Evolutionary conservation across 2,113 vertebrate genomes (phyloP).

Genomic region (Mesitornis unicolor): DNA sequence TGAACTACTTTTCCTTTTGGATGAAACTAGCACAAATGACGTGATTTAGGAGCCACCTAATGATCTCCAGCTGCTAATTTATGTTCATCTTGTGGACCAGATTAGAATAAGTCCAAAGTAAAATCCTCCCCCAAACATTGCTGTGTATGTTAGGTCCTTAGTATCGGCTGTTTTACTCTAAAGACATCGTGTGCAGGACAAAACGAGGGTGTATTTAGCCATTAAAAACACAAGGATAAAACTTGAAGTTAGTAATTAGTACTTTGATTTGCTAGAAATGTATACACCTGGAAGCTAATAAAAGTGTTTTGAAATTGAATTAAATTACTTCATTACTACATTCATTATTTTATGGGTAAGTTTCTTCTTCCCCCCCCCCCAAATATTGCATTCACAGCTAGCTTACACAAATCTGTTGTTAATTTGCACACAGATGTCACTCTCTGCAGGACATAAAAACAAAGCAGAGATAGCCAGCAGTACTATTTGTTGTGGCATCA

Average conservation of each 20-base stretch:
- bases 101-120: neutral
- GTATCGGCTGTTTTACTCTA: neutral
- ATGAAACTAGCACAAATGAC: neutral
- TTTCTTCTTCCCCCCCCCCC: neutral
- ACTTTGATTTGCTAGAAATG: neutral
- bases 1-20: neutral
- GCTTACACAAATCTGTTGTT: constrained; percentile 76
- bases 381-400: constrained; percentile 61
- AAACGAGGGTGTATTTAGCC: neutral
- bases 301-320: constrained; percentile 24
- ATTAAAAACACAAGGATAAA: neutral
- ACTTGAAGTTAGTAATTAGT: neutral
- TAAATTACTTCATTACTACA: constrained; percentile 45
- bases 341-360: constrained; percentile 24
- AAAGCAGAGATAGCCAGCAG: constrained; percentile 74
- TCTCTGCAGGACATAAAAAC: constrained; percentile 77
- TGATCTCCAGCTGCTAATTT: neutral
- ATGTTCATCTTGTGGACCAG: neutral
- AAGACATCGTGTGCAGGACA: neutral
- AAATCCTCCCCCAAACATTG: neutral
- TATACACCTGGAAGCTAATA: constrained; percentile 24
- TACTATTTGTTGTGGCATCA: constrained; percentile 74
- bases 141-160: neutral
- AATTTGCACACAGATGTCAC: constrained; percentile 81
- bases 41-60: neutral